Evolutionary conservation across 2,888 invertebrate genomes (phyloP).

Genomic region (Latrodectus elegans): DNA sequence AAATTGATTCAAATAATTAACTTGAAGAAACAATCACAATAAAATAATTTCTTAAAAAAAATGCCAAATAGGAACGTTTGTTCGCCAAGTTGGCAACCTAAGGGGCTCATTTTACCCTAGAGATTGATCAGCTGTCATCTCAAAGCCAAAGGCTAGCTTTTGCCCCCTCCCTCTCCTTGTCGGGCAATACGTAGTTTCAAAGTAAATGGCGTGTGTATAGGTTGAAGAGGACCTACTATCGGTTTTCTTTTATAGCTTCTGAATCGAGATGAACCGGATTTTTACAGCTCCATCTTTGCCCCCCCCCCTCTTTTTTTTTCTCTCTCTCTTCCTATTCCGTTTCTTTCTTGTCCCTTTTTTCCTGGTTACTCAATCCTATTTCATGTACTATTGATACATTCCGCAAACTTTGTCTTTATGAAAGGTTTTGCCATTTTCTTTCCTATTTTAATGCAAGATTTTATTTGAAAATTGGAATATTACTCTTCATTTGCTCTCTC

Average conservation of each 20-base stretch:
- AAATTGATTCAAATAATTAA: too few relatives aligned
- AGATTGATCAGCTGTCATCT: slow-evolving; percentile 69
- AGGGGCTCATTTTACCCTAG: slow-evolving; percentile 48
- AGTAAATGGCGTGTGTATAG: slow-evolving; percentile 65
- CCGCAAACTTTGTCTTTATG: background rate
- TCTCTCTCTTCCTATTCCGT: slow-evolving; percentile 19
- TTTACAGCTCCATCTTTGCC: slow-evolving; percentile 58
- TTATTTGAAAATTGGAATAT: too few relatives aligned
- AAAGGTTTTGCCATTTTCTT: background rate
- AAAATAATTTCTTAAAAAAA: too few relatives aligned
- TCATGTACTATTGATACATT: too few relatives aligned
- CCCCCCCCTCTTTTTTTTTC: slow-evolving; percentile 8
- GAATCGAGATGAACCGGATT: slow-evolving; percentile 64
- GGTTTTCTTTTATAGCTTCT: slow-evolving; percentile 66
- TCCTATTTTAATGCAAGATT: too few relatives aligned
- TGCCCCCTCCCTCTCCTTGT: slow-evolving; percentile 37
- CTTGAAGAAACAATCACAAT: too few relatives aligned
- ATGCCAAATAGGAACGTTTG: background rate
- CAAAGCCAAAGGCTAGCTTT: slow-evolving; percentile 66
- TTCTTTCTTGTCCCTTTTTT: background rate
- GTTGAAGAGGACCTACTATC: slow-evolving; percentile 54
- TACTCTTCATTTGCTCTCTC: too few relatives aligned
- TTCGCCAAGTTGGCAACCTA: slow-evolving; percentile 57
- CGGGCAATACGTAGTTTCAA: slow-evolving; percentile 62
- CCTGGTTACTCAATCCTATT: background rate